These are phyloP conservation scores for Cirrhinus molitorella DNA, from an alignment of 2,797 vertebrate genomes.

Conservation along the genomic window DNA sequence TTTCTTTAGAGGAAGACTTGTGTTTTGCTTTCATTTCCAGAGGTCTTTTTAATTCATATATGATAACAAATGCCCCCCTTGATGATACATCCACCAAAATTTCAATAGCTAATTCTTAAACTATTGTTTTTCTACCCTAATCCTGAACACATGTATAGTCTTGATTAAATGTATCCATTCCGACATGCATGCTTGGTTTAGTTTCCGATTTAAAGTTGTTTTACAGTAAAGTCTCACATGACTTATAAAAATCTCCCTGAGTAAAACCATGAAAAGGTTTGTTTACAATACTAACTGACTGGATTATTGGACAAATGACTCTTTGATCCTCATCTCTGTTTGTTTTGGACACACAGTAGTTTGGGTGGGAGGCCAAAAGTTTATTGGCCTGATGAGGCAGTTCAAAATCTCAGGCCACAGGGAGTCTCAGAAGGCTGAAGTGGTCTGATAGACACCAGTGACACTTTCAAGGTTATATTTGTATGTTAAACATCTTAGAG, in stretches of 20 bases:
- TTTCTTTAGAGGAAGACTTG: neutral
- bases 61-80: neutral
- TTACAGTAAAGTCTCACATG: slow-evolving; percentile 24
- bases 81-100: neutral
- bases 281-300: slow-evolving; percentile 8
- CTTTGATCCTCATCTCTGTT: slow-evolving; percentile 39
- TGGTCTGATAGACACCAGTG: slow-evolving; percentile 56
- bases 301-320: slow-evolving; percentile 30
- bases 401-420: slow-evolving; percentile 18
- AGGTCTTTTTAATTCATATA: neutral
- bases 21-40: neutral
- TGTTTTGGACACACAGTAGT: slow-evolving; percentile 32
- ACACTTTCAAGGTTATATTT: slow-evolving; percentile 68
- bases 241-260: slow-evolving; percentile 29
- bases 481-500: slow-evolving; percentile 63
- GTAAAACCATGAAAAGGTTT: slow-evolving; percentile 1
- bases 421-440: slow-evolving; percentile 20
- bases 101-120: neutral
- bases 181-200: neutral
- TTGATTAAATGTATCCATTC: neutral
- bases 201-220: neutral
- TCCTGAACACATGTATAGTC: neutral
- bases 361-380: slow-evolving; percentile 32
- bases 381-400: slow-evolving; percentile 22
- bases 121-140: neutral